A percentile compares a stretch with the other conserved stretches of the same genome.
These are phyloP conservation scores for Hirtodrosophila cameraria DNA, from an alignment of 2,888 invertebrate species.

Conservation along the genomic window DNA sequence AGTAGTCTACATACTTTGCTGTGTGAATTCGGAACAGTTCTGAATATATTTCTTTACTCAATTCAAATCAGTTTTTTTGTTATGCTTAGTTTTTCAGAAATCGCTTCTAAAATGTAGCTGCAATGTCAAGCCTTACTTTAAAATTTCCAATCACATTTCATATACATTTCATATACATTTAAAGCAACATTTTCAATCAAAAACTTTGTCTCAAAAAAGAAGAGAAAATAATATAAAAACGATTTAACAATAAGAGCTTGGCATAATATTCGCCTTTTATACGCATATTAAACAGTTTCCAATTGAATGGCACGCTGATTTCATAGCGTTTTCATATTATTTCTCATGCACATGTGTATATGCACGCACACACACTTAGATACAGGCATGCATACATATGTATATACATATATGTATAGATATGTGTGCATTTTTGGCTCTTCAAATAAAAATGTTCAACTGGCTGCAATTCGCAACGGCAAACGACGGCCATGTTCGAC, in stretches of 20 bases:
- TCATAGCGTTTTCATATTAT: conserved; percentile 60
- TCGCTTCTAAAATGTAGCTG: no score
- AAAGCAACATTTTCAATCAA: conserved; percentile 1
- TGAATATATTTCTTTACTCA: no score
- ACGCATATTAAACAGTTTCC: conserved; percentile 73
- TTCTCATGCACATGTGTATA: conserved; percentile 34
- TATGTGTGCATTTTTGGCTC: conserved; percentile 29
- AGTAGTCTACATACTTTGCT: no score
- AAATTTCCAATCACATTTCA: conserved; percentile 3
- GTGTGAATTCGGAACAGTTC: no score
- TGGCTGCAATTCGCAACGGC: conserved; percentile 42
- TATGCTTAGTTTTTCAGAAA: no score
- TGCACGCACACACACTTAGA: not conserved
- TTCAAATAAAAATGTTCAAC: conserved; percentile 49
- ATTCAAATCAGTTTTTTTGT: no score
- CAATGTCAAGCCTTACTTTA: conserved; percentile 1
- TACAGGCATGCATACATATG: not conserved
- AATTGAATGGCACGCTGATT: conserved; percentile 72
- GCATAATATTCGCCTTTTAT: conserved; percentile 63
- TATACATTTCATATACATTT: not conserved
- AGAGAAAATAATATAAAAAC: conserved; percentile 23
- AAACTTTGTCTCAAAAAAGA: not conserved
- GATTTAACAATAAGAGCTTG: conserved; percentile 32
- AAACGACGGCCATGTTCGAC: conserved; percentile 62
- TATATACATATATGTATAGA: not conserved